Evolutionary conservation across 2,797 vertebrate genomes (phyloP).

Genomic region (Rhinoraja longicauda): DNA sequence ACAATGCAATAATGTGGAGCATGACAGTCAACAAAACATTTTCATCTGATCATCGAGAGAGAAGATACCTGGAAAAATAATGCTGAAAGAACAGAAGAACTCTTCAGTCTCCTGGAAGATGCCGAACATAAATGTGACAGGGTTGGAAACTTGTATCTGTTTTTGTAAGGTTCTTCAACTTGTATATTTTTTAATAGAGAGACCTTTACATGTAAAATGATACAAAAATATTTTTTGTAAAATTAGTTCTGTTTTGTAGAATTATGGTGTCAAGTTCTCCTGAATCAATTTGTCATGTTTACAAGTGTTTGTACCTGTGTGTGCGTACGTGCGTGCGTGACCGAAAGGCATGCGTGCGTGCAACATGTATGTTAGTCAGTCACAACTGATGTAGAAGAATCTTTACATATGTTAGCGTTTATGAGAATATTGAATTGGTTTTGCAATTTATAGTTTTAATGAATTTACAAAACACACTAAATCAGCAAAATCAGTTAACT

Average conservation of each 20-base stretch:
- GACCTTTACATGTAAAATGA: constrained; percentile 33
- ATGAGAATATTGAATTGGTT: constrained; percentile 27
- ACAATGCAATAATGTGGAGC: constrained; percentile 34
- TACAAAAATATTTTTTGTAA: constrained; percentile 36
- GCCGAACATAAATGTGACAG: neutral
- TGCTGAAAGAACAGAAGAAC: constrained; percentile 25
- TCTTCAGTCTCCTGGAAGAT: neutral
- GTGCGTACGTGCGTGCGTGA: neutral
- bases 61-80: constrained; percentile 13
- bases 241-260: constrained; percentile 36
- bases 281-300: constrained; percentile 29
- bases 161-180: constrained; percentile 38
- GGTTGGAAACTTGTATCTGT: constrained; percentile 25
- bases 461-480: constrained; percentile 1
- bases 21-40: neutral
- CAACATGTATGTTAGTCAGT: neutral
- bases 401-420: neutral
- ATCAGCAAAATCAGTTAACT: neutral
- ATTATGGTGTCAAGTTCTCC: constrained; percentile 34
- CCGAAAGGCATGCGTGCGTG: neutral
- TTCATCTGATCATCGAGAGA: neutral
- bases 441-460: neutral
- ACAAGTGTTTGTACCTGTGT: neutral
- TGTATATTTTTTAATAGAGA: constrained; percentile 37
- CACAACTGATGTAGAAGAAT: neutral